These are phyloP conservation scores for Upupa epops DNA, from an alignment of 2,113 vertebrate species.

Conservation along the genomic window DNA sequence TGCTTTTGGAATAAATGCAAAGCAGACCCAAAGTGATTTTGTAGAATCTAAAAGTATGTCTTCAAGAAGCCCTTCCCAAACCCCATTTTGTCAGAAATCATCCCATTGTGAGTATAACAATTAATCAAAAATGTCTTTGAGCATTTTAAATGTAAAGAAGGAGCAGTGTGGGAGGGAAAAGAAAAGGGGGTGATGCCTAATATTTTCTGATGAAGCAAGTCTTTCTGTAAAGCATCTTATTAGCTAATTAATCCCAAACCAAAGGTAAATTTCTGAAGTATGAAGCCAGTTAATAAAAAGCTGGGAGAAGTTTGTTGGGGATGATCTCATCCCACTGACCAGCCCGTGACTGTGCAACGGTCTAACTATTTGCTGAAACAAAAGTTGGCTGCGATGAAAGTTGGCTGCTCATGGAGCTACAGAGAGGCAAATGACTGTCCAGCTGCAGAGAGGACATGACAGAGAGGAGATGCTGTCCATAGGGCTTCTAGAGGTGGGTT, in stretches of 20 bases:
- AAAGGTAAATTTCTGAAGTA: conserved; percentile 9
- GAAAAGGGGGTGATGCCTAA: background rate
- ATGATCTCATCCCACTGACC: conserved; percentile 67
- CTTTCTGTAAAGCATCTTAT: background rate
- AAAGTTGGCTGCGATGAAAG: background rate
- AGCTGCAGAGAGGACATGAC: fast-evolving
- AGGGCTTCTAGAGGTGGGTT: background rate
- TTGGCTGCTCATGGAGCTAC: background rate
- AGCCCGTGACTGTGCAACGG: conserved; percentile 35
- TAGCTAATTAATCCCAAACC: background rate
- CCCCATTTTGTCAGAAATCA: background rate
- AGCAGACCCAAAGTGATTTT: background rate
- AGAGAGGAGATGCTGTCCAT: background rate
- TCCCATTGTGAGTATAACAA: background rate
- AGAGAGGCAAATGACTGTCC: background rate
- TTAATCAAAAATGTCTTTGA: fast-evolving
- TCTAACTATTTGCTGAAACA: conserved; percentile 49
- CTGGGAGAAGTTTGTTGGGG: conserved; percentile 54
- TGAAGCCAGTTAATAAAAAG: conserved; percentile 59
- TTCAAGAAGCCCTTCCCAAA: fast-evolving
- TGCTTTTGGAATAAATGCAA: background rate
- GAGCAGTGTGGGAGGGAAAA: background rate
- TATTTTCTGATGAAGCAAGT: background rate
- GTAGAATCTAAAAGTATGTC: background rate
- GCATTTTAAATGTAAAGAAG: background rate